A percentile compares a stretch with the other conserved stretches of the same genome.
Conservation (phyloP, 2,113 vertebrate species). For the Ranitomeya imitator region DNA sequence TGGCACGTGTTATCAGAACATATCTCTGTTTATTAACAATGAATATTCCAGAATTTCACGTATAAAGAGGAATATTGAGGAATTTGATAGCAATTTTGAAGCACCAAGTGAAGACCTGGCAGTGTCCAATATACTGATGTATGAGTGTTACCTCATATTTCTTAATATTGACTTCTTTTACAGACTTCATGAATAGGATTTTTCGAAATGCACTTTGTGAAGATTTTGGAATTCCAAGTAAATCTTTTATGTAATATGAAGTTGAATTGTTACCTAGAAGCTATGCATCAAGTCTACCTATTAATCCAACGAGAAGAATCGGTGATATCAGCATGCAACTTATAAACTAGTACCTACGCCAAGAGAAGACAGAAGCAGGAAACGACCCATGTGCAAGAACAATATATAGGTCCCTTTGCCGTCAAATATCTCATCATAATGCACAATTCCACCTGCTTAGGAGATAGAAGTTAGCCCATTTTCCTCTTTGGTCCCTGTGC, state of each 20-base stretch:
- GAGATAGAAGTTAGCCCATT: too few relatives aligned
- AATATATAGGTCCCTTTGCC: too few relatives aligned
- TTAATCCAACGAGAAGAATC: not conserved
- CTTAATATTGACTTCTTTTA: slow-evolving; percentile 32
- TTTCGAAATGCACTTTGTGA: not conserved
- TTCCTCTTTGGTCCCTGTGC: too few relatives aligned
- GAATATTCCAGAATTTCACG: slow-evolving; percentile 46
- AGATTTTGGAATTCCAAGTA: not conserved
- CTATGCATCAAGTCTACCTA: not conserved
- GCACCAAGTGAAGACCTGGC: slow-evolving; percentile 29
- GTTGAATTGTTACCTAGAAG: not conserved
- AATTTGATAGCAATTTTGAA: slow-evolving; percentile 37
- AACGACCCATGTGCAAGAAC: too few relatives aligned
- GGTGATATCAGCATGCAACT: not conserved
- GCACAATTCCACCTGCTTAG: too few relatives aligned
- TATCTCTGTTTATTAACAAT: slow-evolving; percentile 56
- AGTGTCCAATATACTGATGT: slow-evolving; percentile 6
- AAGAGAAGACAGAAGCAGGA: too few relatives aligned
- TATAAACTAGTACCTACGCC: not conserved
- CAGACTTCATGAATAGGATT: not conserved
- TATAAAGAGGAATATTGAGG: slow-evolving; percentile 36
- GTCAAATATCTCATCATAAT: too few relatives aligned
- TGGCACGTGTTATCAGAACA: slow-evolving; percentile 42
- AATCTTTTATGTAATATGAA: not conserved
- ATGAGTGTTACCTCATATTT: slow-evolving; percentile 13